Conservation (phyloP, 2,797 vertebrate genomes). For the Lemur catta region DNA sequence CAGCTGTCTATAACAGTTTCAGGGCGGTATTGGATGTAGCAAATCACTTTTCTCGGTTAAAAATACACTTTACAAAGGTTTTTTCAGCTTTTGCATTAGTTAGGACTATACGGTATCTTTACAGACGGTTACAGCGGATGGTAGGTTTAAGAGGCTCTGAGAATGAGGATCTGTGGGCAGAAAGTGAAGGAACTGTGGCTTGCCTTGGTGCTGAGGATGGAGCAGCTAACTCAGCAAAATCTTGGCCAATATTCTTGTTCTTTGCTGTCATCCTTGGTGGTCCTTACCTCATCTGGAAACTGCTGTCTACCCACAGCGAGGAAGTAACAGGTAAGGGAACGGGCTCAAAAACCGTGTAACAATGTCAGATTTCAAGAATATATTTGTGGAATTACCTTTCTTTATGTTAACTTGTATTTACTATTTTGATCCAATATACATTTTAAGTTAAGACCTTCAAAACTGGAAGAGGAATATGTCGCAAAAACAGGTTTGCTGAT, state of each 20-base stretch:
- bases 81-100: conserved; percentile 96
- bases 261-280: conserved; percentile 96
- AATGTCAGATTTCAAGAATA: conserved; percentile 27
- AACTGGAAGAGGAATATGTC: conserved; percentile 5
- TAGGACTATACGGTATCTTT: conserved; percentile 93
- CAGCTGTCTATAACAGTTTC: conserved; percentile 98
- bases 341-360: neutral
- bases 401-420: conserved; percentile 47
- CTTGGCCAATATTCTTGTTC: conserved; percentile 98
- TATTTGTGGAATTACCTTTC: conserved; percentile 33
- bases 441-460: conserved; percentile 45
- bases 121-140: conserved; percentile 89
- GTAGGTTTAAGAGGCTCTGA: conserved; percentile 90
- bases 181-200: conserved; percentile 89
- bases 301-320: conserved; percentile 88
- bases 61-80: conserved; percentile 95
- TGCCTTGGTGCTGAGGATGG: conserved; percentile 81
- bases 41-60: conserved; percentile 96
- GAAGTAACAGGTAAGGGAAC: conserved; percentile 88
- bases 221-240: conserved; percentile 88
- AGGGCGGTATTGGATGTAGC: conserved; percentile 97
- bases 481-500: conserved; percentile 3
- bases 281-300: conserved; percentile 98
- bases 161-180: conserved; percentile 94
- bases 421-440: conserved; percentile 27